These are phyloP conservation scores for Cynoglossus semilaevis DNA, from an alignment of 2,113 vertebrate species.

Conservation along the genomic window DNA sequence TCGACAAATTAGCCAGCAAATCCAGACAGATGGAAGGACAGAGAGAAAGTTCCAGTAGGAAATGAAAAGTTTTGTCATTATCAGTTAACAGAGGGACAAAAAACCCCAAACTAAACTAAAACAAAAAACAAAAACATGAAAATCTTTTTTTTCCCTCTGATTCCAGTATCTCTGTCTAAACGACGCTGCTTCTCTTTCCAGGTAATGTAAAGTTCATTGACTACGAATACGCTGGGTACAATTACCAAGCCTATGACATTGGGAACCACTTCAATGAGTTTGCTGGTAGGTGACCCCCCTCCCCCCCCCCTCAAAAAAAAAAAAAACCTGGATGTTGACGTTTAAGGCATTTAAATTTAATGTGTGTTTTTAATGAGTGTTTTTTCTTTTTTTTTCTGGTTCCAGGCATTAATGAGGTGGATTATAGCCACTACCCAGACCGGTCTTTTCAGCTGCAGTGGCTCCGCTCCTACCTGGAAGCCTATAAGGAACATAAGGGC, in stretches of 20 bases:
- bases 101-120: no score
- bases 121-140: conserved; percentile 47
- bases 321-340: no score
- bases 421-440: conserved; percentile 90
- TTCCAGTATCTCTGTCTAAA: conserved; percentile 61
- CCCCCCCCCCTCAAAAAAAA: no score
- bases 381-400: conserved; percentile 16
- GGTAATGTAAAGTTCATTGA: conserved; percentile 98
- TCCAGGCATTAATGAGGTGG: conserved; percentile 92
- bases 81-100: conserved; percentile 57
- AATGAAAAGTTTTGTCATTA: conserved; percentile 49
- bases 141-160: conserved; percentile 42
- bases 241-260: conserved; percentile 98
- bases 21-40: conserved; percentile 34
- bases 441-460: conserved; percentile 87
- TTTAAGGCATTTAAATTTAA: no score
- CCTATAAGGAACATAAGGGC: conserved; percentile 90
- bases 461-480: conserved; percentile 90
- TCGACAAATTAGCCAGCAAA: conserved; percentile 14
- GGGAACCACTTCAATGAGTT: conserved; percentile 99
- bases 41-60: conserved; percentile 34
- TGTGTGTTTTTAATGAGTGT: background rate
- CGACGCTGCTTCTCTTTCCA: conserved; percentile 77
- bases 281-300: conserved; percentile 79
- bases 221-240: conserved; percentile 98